Percentiles rank a stretch among this genome's conserved stretches.
Conservation (phyloP, 2,797 vertebrate species). For the Otus scops region DNA sequence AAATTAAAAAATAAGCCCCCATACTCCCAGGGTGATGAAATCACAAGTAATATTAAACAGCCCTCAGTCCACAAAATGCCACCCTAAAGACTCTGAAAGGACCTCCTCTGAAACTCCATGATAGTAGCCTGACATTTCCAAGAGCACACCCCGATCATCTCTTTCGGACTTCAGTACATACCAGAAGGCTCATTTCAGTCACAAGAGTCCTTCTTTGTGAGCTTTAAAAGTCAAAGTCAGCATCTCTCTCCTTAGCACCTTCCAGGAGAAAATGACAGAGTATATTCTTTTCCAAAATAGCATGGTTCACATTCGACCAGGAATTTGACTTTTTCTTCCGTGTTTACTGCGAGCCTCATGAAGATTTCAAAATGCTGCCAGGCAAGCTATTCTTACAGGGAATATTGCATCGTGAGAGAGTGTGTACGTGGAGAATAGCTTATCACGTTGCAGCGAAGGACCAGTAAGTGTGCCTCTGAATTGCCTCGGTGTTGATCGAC, state of each 20-base stretch:
- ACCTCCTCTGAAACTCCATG: not conserved
- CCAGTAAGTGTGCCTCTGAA: not conserved
- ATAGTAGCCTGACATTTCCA: not conserved
- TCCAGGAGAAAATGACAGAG: not conserved
- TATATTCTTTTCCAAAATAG: not conserved
- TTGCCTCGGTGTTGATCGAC: accelerated
- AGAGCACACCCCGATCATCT: not conserved
- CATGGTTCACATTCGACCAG: accelerated
- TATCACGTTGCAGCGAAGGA: not conserved
- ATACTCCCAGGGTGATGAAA: not conserved
- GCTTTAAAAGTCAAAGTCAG: not conserved
- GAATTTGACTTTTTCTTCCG: not conserved
- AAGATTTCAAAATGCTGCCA: not conserved
- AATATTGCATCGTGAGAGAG: not conserved
- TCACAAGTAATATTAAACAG: not conserved
- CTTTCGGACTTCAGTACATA: not conserved
- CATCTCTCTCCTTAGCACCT: not conserved
- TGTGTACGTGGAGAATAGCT: accelerated
- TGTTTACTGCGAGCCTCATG: not conserved
- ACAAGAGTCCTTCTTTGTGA: not conserved
- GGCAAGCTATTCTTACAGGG: not conserved
- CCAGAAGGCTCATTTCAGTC: not conserved
- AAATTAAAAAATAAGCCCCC: not conserved
- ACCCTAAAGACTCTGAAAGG: not conserved
- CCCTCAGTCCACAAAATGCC: not conserved